A percentile compares a stretch with the other conserved stretches of the same genome.
Conservation (phyloP, 2,797 vertebrate species). For the Loriculus beryllinus region DNA sequence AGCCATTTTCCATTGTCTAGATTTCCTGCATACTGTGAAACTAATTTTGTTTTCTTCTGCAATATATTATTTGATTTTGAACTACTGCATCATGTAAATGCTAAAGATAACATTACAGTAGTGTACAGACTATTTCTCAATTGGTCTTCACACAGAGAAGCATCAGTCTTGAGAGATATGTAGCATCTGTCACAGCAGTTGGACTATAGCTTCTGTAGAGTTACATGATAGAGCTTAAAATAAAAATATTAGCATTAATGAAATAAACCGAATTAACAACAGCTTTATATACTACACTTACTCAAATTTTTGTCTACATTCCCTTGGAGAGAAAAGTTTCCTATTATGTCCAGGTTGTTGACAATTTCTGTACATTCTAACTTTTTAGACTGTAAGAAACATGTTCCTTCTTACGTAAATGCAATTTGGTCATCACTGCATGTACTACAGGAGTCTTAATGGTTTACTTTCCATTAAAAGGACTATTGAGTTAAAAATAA, state of each 20-base stretch:
- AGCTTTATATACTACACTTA: not conserved
- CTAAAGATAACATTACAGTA: not conserved
- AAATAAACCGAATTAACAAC: not conserved
- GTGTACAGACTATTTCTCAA: not conserved
- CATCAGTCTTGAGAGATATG: not conserved
- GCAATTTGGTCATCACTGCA: not conserved
- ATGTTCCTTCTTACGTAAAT: not conserved
- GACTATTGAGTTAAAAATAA: not conserved
- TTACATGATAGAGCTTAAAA: not conserved
- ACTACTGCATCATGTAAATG: not conserved
- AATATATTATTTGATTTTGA: not conserved
- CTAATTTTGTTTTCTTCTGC: not conserved
- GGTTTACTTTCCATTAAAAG: not conserved
- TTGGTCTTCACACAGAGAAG: not conserved
- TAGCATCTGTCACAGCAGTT: not conserved
- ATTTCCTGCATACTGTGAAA: not conserved
- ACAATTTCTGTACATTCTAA: not conserved
- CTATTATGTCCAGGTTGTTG: not conserved
- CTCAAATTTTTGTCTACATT: not conserved
- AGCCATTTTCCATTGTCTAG: not conserved
- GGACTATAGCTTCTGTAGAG: not conserved
- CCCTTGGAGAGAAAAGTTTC: not conserved
- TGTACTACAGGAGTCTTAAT: not conserved
- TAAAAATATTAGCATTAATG: not conserved
- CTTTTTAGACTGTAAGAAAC: not conserved